These are phyloP conservation scores for Cinara cedri DNA, from an alignment of 2,888 invertebrate genomes.

Conservation along the genomic window DNA sequence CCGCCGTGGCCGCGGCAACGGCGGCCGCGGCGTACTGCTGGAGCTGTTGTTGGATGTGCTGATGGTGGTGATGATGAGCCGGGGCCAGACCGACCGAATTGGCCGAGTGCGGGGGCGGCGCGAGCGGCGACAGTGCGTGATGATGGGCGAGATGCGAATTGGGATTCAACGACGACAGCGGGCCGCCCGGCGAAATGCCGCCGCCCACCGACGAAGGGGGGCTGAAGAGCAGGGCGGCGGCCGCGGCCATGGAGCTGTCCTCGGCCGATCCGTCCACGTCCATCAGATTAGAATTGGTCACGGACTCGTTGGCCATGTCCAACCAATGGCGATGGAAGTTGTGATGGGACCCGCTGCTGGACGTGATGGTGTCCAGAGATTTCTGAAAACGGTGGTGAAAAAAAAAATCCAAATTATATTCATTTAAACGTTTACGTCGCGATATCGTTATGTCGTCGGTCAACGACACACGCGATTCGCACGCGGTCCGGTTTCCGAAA, in stretches of 20 bases:
- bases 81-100: neutral
- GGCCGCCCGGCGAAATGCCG: slow-evolving; percentile 26
- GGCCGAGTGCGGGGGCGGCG: slow-evolving; percentile 39
- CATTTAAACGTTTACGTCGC: too few species aligned
- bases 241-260: slow-evolving; percentile 44
- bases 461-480: too few species aligned
- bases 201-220: slow-evolving; percentile 25
- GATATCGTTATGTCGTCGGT: too few species aligned
- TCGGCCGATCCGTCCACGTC: slow-evolving; percentile 31
- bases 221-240: slow-evolving; percentile 39
- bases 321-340: slow-evolving; percentile 51
- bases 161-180: slow-evolving; percentile 28
- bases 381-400: slow-evolving; percentile 26
- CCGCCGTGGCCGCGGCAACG: slow-evolving; percentile 42
- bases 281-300: slow-evolving; percentile 23
- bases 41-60: slow-evolving; percentile 46
- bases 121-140: slow-evolving; percentile 19
- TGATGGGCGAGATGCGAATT: slow-evolving; percentile 42
- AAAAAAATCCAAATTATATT: neutral
- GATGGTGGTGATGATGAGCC: slow-evolving; percentile 43
- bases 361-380: slow-evolving; percentile 30
- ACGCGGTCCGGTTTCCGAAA: too few species aligned
- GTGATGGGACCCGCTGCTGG: slow-evolving; percentile 25
- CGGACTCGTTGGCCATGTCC: slow-evolving; percentile 39
- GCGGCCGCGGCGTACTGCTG: slow-evolving; percentile 50